Evolutionary conservation across 2,888 invertebrate genomes (phyloP).

Genomic region (Hirtodrosophila histrioides): DNA sequence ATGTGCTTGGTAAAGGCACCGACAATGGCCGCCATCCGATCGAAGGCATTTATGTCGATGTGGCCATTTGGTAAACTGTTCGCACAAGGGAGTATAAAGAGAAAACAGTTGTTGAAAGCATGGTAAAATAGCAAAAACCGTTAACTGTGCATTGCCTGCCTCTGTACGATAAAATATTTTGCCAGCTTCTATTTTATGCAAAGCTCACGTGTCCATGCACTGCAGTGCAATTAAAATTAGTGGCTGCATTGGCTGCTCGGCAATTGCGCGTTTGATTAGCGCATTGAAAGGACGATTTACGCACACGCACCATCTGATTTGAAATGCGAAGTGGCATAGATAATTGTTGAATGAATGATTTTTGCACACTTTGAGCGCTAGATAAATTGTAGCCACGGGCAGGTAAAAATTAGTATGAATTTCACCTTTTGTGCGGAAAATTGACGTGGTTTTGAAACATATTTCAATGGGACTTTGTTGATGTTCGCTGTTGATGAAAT

Average conservation of each 20-base stretch:
- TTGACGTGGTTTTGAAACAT: no score
- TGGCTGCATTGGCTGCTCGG: constrained; percentile 17
- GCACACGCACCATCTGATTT: constrained; percentile 48
- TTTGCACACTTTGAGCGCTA: constrained; percentile 12
- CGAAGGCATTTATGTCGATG: constrained; percentile 89
- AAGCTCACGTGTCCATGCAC: constrained; percentile 20
- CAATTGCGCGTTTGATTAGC: constrained; percentile 60
- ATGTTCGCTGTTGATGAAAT: no score
- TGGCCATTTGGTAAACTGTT: constrained; percentile 91
- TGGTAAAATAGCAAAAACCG: constrained; percentile 6
- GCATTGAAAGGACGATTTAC: constrained; percentile 49
- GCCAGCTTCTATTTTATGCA: constrained; percentile 28
- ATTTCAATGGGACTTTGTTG: no score
- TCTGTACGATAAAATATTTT: constrained; percentile 33
- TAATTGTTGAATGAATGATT: constrained; percentile 31
- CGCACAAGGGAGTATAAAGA: neutral
- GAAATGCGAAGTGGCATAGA: constrained; percentile 32
- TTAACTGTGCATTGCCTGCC: constrained; percentile 9
- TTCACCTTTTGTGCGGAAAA: no score
- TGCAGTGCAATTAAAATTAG: constrained; percentile 52
- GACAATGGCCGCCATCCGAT: constrained; percentile 84
- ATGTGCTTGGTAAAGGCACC: constrained; percentile 84
- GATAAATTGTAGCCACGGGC: no score
- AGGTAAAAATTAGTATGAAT: no score
- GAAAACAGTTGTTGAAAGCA: constrained; percentile 2